Base-by-base conservation (phyloP, 2,113 vertebrate species). In the Regulus satrapa region DNA sequence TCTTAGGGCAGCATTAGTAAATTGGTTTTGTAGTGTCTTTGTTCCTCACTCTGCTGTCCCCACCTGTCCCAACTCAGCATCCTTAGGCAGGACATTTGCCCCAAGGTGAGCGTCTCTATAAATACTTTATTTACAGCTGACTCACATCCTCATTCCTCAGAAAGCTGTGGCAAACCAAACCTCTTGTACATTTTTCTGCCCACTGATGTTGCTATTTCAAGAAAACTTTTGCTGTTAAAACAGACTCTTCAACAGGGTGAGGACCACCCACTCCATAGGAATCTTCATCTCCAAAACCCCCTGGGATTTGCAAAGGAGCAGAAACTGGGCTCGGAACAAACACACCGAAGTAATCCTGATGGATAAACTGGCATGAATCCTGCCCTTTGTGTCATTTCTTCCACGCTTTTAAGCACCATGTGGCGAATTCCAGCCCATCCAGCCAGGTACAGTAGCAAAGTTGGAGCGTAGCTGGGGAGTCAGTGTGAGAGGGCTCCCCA, bases 401-500 rank as follows among this genome's bases (percentile, higher is more conserved):
- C 88, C 67, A 9, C 23, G 25, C 43, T 71, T 79, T 49, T 64
- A 46, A 78, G 61, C 66, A 34, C 25, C 25, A 10, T 0, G 18
- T 28, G 64, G 32, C 46, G 89, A 62, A 78, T 72, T 72, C 56
- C 56, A 94, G 81, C 38, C 69, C 67, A 20, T 15, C 12, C 62
- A 79, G 48, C 18, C 31, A 36, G 62, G 45, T 10, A 40, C 62
- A 58, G 15, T 1, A 7, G 10, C 32, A 19, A 62, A 72, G 41
- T 0, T 34, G 51, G 83, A 63, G 43, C 51, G 3, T 14, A 49
- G 13, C 59, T 32, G 69, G 51, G 24, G 21, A 72, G 54, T 8
- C 76, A 9, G 28, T 3, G 41, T 12, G 41, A 54, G 64, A 20
- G 56, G 32, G 75, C 29, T 1, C 1, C 5, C 49, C 2, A 0